A percentile compares a stretch with the other conserved stretches of the same genome.
Evolutionary conservation across 2,888 invertebrate genomes (phyloP).

Genomic region (Melinaea menophilus): DNA sequence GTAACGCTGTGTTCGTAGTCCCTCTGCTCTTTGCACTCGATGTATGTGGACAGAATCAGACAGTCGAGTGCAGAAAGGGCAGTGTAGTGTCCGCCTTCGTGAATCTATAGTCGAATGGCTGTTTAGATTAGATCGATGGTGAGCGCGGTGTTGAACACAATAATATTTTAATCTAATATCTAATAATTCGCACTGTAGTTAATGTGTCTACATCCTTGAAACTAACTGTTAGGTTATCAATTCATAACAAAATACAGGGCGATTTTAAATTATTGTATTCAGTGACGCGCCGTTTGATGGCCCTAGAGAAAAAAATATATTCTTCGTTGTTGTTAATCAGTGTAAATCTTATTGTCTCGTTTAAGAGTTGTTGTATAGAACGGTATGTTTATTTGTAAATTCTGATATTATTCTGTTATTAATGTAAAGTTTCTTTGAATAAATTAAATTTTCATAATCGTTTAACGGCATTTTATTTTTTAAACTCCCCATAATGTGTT

Average conservation of each 20-base stretch:
- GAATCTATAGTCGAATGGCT: slow-evolving; percentile 69
- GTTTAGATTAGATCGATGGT: slow-evolving; percentile 68
- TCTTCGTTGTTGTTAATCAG: slow-evolving; percentile 75
- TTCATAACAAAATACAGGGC: slow-evolving; percentile 25
- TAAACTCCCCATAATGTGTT: background rate
- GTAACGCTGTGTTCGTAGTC: slow-evolving; percentile 69
- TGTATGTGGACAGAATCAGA: slow-evolving; percentile 13
- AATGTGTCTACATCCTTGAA: slow-evolving; percentile 6
- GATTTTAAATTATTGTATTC: slow-evolving; percentile 51
- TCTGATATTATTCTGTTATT: slow-evolving; percentile 74
- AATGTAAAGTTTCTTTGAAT: slow-evolving; percentile 75
- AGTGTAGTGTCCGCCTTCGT: slow-evolving; percentile 70
- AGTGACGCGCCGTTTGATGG: slow-evolving; percentile 59
- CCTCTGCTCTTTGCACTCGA: slow-evolving; percentile 59
- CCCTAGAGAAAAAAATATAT: slow-evolving; percentile 63
- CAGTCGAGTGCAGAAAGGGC: slow-evolving; percentile 50
- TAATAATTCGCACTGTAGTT: slow-evolving; percentile 7
- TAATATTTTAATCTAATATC: slow-evolving; percentile 26
- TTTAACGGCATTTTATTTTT: slow-evolving; percentile 59
- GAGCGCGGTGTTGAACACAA: slow-evolving; percentile 57
- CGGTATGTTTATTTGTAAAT: slow-evolving; percentile 74
- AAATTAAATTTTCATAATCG: slow-evolving; percentile 78
- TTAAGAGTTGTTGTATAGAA: slow-evolving; percentile 78
- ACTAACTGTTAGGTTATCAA: slow-evolving; percentile 14
- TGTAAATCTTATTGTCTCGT: slow-evolving; percentile 75